Base-by-base conservation (phyloP, 2,113 vertebrate genomes). In the Tamias sibiricus region DNA sequence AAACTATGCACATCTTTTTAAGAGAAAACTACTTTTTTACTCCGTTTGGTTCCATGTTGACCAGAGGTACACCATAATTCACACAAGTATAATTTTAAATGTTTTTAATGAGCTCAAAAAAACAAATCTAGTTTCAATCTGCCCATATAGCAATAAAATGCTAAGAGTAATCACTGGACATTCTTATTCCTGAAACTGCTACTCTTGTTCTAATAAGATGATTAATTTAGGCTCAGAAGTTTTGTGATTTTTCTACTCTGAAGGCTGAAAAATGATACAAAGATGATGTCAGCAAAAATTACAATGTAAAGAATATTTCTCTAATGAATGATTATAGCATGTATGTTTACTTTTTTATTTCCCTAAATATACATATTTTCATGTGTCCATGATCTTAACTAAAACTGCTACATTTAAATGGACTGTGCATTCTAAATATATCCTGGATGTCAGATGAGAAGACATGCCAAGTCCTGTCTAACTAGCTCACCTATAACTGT, bases 361-460 rank as follows among this genome's bases (percentile, higher is more conserved):
- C 35, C 49, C 71, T 94, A 77, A 87, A 91, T 79, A 90, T 74
- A 42, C 30, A 76, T 66, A 24, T 2, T 17, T 91, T 52, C 75
- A 81, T 74, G 52, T 44, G 22, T n/a, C 75, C 22, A 79, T 37
- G 54, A 71, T 54, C 19, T 86, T 95, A 74, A 96, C 95, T 93
- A 72, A 96, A 91, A 85, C 12, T 32, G 28, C 47, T 91, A 28
- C 42, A 66, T 95, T 90, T 86, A 95, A 92, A 32, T 76, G 81
- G 47, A 26, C 24, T 79, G 6, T 81, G 79, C 74, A 30, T 88
- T 87, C 90, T 97, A 95, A 92, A 71, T 88, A 87, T 87, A 89
- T 74, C 37, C 77, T 32, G n/a, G 66, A 69, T 90, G 47, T 83
- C 86, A 96, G 71, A 47, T 80, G 83, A 94, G 52, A 97, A 95